phyloP scores from a whole-genome alignment of 2,888 invertebrate species.

The Myathropa florea region DNA sequence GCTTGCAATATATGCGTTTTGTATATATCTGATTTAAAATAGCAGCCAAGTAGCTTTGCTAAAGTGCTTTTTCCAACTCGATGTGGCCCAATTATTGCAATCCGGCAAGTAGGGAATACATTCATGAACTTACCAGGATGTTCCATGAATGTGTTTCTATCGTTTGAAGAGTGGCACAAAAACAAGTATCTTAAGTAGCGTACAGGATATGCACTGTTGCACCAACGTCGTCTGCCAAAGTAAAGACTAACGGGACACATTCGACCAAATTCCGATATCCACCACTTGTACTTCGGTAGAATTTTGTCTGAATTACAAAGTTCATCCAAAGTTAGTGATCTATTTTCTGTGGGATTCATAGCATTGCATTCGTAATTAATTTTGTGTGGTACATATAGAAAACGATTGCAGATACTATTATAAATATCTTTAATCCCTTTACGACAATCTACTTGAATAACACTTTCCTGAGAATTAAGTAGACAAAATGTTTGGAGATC shows the following conservation, averaged over 20 bases:
- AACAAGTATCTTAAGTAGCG: slow-evolving; percentile 84
- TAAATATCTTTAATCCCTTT: slow-evolving; percentile 15
- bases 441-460: slow-evolving; percentile 31
- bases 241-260: slow-evolving; percentile 85
- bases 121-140: slow-evolving; percentile 85
- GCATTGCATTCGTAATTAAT: slow-evolving; percentile 22
- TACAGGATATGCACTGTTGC: slow-evolving; percentile 83
- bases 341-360: neutral
- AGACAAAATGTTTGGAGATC: slow-evolving; percentile 33
- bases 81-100: slow-evolving; percentile 84
- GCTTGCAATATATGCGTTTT: slow-evolving; percentile 19
- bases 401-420: slow-evolving; percentile 15
- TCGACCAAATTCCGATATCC: slow-evolving; percentile 38
- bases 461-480: slow-evolving; percentile 19
- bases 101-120: slow-evolving; percentile 83
- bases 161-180: slow-evolving; percentile 82
- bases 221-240: slow-evolving; percentile 82
- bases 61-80: slow-evolving; percentile 84
- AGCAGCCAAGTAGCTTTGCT: slow-evolving; percentile 81
- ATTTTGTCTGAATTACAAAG: slow-evolving; percentile 40
- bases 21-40: slow-evolving; percentile 78
- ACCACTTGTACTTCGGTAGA: slow-evolving; percentile 28
- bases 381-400: slow-evolving; percentile 41
- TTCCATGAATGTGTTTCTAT: slow-evolving; percentile 82
- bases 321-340: slow-evolving; percentile 66